Conservation (phyloP, 2,888 invertebrate species). For the Macrophya annulata region DNA sequence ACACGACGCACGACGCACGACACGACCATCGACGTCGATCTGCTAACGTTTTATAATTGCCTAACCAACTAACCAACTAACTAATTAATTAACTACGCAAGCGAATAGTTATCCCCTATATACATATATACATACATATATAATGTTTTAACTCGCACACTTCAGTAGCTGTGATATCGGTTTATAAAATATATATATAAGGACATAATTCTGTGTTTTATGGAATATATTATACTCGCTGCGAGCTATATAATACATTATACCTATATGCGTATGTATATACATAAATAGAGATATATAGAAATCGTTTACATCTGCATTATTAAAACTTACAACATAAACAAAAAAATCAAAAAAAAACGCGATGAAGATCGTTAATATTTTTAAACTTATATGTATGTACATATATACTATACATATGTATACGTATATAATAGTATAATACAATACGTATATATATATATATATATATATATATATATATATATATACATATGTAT, state of each 20-base stretch:
- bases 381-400: neutral
- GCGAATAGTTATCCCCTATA: neutral
- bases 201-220: too few species aligned
- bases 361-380: too few species aligned
- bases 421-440: neutral
- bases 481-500: neutral
- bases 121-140: too few species aligned
- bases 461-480: neutral
- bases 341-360: neutral
- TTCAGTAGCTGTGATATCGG: too few species aligned
- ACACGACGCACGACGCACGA: neutral
- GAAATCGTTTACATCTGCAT: too few species aligned
- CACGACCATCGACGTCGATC: neutral
- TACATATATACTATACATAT: neutral
- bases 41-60: conserved; percentile 23
- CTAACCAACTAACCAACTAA: neutral
- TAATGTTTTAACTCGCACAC: too few species aligned
- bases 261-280: too few species aligned
- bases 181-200: too few species aligned
- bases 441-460: neutral
- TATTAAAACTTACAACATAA: too few species aligned
- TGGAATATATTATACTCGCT: too few species aligned
- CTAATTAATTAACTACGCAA: neutral
- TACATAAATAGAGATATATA: too few species aligned
- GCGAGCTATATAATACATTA: too few species aligned